Evolutionary conservation across 2,888 invertebrate species (phyloP), one percentile per base, ranked within the genome.

Genomic region (Caenorhabditis sp.): DNA sequence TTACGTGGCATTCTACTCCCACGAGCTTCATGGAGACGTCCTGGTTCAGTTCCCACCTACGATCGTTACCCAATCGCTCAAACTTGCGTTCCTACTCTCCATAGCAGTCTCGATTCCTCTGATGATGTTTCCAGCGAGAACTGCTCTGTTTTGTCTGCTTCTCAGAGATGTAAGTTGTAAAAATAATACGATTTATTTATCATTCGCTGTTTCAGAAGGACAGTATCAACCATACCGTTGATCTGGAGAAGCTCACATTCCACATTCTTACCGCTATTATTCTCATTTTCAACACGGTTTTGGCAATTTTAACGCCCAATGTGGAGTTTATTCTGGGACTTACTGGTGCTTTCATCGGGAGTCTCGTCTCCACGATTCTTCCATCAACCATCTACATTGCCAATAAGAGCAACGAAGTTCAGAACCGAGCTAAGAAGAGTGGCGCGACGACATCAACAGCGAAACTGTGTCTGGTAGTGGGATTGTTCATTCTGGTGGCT

Each of bases 41-140:
- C 93, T 98, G 83, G 94, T 97, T 92, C 96, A 95, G 92, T 95
- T 98, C 88, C 94, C 84, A 13, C 83, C 85, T 5, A 85, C 87
- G 2, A 55, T 85, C 28, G 84, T 95, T 44, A 96, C 95, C 88
- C 96, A 97, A 92, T 94, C 95, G 76, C 96, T 98, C 90, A 97
- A 97, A 94, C 94, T 97, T 84, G 96, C 97, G 28, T 98, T 98
- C 93, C 95, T 98, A 9, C 93, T 97, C 89, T 97, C 97, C 0
- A 94, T 98, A 35, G 97, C 97, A 18, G 96, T 97, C 92, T 97
- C 97, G 91, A 98, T 98, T 93, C 98, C 98, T 0, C 94, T 99
- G 84, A 96, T 97, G 88, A 96, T 98, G 92, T 98, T 98, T 93
- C 98, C 98, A 0, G 97, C 97, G 91, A 94, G 98, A 78, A 96